Percentiles rank a stretch among this genome's conserved stretches.
phyloP scores from a whole-genome alignment of 2,113 vertebrate genomes.

The Stictonetta naevosa region DNA sequence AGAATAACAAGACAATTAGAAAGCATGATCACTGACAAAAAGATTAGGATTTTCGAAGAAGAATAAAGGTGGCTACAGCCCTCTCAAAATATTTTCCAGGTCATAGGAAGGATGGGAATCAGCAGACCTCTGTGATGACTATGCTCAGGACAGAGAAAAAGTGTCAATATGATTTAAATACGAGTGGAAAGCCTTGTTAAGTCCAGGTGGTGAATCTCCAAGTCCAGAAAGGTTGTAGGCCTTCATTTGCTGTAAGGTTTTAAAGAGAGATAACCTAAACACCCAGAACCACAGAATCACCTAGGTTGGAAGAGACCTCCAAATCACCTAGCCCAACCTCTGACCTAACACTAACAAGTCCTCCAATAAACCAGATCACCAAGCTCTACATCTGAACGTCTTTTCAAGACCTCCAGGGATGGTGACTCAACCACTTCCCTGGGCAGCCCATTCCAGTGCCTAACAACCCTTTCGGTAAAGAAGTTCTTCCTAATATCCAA shows the following conservation, averaged over 20 bases:
- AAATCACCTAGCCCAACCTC: no score
- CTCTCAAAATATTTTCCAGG: neutral
- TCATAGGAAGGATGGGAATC: neutral
- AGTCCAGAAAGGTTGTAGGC: neutral
- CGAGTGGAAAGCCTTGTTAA: neutral
- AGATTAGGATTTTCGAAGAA: neutral
- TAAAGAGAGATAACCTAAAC: neutral
- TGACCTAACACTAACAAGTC: no score
- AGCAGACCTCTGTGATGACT: neutral
- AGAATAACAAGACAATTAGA: neutral
- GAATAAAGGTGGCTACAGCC: rapidly evolving
- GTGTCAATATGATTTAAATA: neutral
- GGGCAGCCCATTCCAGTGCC: no score
- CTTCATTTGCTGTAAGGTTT: neutral
- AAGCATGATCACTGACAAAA: neutral
- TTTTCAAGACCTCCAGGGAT: no score
- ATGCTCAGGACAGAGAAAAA: neutral
- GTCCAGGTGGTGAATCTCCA: neutral
- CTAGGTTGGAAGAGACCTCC: no score
- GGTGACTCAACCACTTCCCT: no score
- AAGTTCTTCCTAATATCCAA: no score
- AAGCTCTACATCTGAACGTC: no score
- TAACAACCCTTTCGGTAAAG: no score
- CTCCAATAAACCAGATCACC: no score
- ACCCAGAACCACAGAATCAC: neutral